Conservation (phyloP, 2,113 vertebrate species). For the Anhinga anhinga region DNA sequence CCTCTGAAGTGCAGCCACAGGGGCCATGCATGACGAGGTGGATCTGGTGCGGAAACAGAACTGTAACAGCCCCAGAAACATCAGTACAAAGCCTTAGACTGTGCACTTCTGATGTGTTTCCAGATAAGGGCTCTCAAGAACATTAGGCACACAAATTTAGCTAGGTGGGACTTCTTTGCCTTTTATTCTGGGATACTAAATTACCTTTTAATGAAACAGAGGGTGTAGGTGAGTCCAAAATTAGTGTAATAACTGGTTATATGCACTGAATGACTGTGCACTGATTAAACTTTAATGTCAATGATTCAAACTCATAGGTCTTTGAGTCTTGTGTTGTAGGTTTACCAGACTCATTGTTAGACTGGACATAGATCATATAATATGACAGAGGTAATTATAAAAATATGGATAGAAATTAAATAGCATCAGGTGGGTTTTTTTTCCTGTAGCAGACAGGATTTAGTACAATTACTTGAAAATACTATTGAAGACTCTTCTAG, state of each 20-base stretch:
- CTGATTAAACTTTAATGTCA: not conserved
- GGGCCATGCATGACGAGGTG: fast-evolving
- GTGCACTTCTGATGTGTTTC: not conserved
- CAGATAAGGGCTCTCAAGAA: not conserved
- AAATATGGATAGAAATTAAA: not conserved
- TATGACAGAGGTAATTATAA: not conserved
- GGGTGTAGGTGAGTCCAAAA: not conserved
- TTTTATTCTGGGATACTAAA: not conserved
- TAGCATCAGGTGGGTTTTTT: not conserved
- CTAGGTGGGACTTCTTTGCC: not conserved
- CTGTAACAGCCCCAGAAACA: not conserved
- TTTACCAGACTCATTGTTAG: not conserved
- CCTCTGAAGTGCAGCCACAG: not conserved
- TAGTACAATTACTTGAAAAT: not conserved
- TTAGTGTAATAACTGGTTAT: not conserved
- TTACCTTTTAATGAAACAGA: not conserved
- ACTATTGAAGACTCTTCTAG: not conserved
- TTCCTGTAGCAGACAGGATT: not conserved
- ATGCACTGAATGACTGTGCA: not conserved
- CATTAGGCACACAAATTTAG: not conserved
- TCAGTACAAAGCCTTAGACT: not conserved
- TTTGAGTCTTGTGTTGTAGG: not conserved
- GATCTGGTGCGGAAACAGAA: not conserved
- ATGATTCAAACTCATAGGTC: not conserved
- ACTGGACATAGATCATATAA: not conserved